Base-by-base conservation (phyloP, 2,113 vertebrate genomes). In the Heterotilapia buettikoferi region DNA sequence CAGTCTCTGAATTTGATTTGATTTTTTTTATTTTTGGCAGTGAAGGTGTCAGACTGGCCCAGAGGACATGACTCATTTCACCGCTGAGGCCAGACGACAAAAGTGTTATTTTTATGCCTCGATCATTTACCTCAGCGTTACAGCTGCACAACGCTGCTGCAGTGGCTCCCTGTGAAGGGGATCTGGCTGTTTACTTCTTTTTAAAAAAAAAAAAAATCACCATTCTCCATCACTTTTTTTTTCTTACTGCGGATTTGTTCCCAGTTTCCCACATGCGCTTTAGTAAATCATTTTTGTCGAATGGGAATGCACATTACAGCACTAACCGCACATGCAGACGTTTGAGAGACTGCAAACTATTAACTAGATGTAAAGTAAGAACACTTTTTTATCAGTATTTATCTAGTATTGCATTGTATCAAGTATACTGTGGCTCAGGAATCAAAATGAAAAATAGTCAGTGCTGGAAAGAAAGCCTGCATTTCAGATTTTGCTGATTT, bases 241-340 rank as follows among this genome's bases (percentile, higher is more conserved):
- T 26, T 71, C 40, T 73, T 31, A 54, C 59, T 66, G 18, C 24
- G 11, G n/a, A 85, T 56, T 53, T 88, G 50, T 59, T 56, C 26
- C 12, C 80, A 63, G 80, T 81, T 80, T 87, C 88, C 84, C 85
- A 85, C 66, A 88, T 54, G 86, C 56, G 68, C 84, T 83, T 73
- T 4, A 85, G 38, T 36, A 26, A 38, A 24, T 13, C 6, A 40
- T 63, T 59, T 84, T 47, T 18, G 18, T 40, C 0, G 1, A 11
- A 68, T 31, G 13, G 2, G n/a, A 36, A 50, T 24, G 0, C 29
- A 36, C 5, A 38, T 52, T 6, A 18, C 24, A 43, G 24, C 26
- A 24, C 24, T 38, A 14, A 33, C 13, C 7, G 4, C 12, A 38
- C 9, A 33, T 2, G 1, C 10, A 26, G 4, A 13, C 2, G 7